These are phyloP conservation scores for Sebastes kiyomatsui DNA, from an alignment of 2,797 vertebrate genomes.

Conservation along the genomic window DNA sequence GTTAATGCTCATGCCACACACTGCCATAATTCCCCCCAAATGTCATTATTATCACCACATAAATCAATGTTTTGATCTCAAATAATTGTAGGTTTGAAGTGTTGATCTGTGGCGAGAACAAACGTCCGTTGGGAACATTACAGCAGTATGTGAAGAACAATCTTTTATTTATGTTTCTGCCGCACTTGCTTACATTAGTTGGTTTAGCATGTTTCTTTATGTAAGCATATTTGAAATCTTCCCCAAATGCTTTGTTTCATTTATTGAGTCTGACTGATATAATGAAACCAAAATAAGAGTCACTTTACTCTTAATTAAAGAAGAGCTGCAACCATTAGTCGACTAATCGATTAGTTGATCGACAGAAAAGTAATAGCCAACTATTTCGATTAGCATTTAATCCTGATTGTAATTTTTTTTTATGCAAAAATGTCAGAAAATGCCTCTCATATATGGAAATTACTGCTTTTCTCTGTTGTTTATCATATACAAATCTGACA, in stretches of 20 bases:
- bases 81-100: background rate
- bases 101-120: background rate
- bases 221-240: background rate
- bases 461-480: no score
- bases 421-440: no score
- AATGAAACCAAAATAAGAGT: background rate
- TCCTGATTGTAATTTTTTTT: no score
- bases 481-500: no score
- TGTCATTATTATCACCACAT: background rate
- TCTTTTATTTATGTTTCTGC: constrained; percentile 5
- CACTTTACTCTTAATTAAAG: background rate
- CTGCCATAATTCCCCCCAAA: background rate
- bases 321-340: no score
- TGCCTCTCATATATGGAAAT: no score
- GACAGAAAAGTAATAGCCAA: no score
- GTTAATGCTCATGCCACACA: background rate
- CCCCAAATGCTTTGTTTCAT: background rate
- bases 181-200: background rate
- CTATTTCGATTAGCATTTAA: no score
- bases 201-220: background rate
- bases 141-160: background rate
- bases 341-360: no score
- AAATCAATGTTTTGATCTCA: constrained; percentile 12
- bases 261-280: background rate
- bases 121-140: background rate